Conservation (phyloP, 1,140 invertebrate genomes). For the Euura saliciscinereae region DNA sequence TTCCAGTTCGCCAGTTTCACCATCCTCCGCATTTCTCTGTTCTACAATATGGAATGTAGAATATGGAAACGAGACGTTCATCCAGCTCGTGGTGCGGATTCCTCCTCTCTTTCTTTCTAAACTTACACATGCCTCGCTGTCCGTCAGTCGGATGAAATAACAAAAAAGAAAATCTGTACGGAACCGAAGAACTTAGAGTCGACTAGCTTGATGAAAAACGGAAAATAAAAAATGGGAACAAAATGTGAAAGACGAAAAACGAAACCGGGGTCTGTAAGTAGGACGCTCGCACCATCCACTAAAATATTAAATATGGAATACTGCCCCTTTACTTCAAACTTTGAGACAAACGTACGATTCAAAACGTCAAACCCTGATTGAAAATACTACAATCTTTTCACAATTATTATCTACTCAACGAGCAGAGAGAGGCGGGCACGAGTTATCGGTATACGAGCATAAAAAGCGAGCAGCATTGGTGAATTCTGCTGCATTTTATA, state of each 20-base stretch:
- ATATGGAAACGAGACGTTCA: background rate
- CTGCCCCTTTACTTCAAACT: background rate
- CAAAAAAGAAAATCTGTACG: background rate
- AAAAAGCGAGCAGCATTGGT: no score
- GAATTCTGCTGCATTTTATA: no score
- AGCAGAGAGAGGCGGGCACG: no score
- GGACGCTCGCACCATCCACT: background rate
- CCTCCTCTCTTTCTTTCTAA: no score
- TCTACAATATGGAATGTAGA: background rate
- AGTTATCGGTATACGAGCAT: no score
- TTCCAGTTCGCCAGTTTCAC: background rate
- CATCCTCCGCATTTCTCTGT: background rate
- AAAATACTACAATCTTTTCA: no score
- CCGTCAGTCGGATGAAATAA: no score
- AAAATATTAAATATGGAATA: background rate
- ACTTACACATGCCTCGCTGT: no score
- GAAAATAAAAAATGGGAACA: background rate
- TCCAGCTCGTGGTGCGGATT: background rate
- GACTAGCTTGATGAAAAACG: background rate
- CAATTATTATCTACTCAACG: no score
- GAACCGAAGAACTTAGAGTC: background rate
- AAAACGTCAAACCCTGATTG: background rate
- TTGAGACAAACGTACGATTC: background rate
- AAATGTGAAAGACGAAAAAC: background rate
- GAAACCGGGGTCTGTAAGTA: background rate